These are phyloP conservation scores for Tetragnatha montana DNA, from an alignment of 2,888 invertebrate genomes.

Conservation along the genomic window DNA sequence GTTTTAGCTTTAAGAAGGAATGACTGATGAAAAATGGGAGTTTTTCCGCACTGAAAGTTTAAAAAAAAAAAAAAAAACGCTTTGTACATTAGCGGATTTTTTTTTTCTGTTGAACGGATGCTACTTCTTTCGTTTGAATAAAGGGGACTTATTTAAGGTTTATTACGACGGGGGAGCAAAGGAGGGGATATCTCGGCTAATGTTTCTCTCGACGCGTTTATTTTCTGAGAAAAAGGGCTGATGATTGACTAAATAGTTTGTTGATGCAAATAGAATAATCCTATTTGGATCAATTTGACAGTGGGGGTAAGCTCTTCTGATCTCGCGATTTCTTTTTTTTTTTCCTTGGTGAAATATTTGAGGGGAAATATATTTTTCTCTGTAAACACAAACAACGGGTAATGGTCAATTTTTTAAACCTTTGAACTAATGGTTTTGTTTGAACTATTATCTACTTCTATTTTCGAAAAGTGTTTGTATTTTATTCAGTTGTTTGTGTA, in stretches of 20 bases:
- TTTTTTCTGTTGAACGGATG: neutral
- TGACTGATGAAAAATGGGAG: neutral
- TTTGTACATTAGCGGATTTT: neutral
- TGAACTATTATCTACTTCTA: no score
- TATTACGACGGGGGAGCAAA: neutral
- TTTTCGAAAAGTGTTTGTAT: no score
- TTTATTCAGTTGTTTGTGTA: no score
- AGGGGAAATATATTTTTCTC: no score
- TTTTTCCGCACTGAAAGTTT: neutral
- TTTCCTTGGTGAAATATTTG: no score
- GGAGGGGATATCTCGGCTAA: neutral
- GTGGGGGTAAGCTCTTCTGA: no score
- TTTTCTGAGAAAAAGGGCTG: neutral
- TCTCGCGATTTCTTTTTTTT: no score
- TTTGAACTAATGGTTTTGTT: no score
- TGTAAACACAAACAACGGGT: no score
- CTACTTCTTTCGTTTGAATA: neutral
- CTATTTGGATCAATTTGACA: neutral
- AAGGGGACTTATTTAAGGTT: neutral
- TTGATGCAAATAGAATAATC: neutral
- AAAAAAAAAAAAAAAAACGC: neutral
- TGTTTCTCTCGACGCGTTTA: neutral
- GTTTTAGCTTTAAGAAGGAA: neutral
- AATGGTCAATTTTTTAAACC: no score
- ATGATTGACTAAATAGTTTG: neutral